phyloP scores from a whole-genome alignment of 53 echinoderm and acorn worm species.

The Antedon mediterranea region DNA sequence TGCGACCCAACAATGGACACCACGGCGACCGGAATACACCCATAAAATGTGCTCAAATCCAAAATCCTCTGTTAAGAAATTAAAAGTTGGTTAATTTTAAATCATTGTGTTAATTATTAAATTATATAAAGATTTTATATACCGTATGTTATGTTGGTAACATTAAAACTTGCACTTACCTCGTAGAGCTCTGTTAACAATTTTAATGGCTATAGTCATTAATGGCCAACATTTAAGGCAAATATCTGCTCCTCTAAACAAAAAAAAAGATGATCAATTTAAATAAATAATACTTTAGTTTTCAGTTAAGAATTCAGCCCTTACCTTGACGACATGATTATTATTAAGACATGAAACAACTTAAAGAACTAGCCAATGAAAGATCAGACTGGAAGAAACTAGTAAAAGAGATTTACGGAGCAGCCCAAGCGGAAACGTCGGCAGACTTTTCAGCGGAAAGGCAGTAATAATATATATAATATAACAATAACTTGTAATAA shows the following conservation, averaged over 20 bases:
- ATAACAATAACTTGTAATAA: too few species aligned
- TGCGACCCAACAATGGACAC: conserved; percentile 96
- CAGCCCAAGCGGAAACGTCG: too few species aligned
- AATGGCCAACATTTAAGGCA: conserved; percentile 87
- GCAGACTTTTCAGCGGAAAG: too few species aligned
- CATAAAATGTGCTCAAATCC: conserved; percentile 91
- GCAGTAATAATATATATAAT: too few species aligned
- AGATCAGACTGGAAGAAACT: too few species aligned
- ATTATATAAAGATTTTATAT: too few species aligned
- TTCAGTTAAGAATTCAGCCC: too few species aligned
- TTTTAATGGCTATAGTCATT: conserved; percentile 86
- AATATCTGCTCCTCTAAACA: conserved; percentile 71
- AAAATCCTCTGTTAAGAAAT: conserved; percentile 64
- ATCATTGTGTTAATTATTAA: neutral
- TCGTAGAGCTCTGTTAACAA: conserved; percentile 67
- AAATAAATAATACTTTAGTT: neutral
- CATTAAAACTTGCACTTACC: conserved; percentile 23
- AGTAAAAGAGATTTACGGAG: too few species aligned
- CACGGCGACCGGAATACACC: conserved; percentile 94
- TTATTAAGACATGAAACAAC: too few species aligned
- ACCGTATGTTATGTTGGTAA: neutral
- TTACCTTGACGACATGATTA: too few species aligned
- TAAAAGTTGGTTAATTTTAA: neutral
- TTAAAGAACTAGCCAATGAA: too few species aligned
- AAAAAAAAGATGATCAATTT: neutral